Evolutionary conservation across 1,140 invertebrate species (phyloP), one percentile per base, ranked within the genome.

Genomic region (Uloborus diversus): DNA sequence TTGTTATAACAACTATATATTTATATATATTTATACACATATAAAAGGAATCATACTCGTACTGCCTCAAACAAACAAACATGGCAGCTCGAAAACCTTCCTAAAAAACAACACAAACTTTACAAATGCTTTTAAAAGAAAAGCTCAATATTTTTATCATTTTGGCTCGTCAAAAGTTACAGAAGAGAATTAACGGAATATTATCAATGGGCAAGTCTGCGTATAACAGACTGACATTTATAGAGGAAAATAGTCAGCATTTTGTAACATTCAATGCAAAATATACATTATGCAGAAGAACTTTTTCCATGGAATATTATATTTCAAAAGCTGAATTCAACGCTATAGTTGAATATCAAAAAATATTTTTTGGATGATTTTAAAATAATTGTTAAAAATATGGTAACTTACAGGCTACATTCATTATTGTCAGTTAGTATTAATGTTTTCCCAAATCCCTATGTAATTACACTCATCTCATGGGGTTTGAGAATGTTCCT

Each of bases 11-110:
- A 78, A 78, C 73, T 65, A 78, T 78, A 78, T 78, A 78, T 65
- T 65, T 61, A 78, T 78, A 78, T 78, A 65, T 78, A 78, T 78
- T 65, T 78, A 78, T 78, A 73, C 66, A 65, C 66, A 78, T 78
- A 78, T 62, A 78, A 78, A 64, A 51, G 59, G 57, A 64, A 23
- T 30, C 23, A 27, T 30, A 49, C 64, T 66, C 49, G 33, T 56
- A 27, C 73, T 78, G 73, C 73, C 73, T 53, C 65, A 78, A 78
- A 73, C 70, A 78, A 78, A 78, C 73, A 78, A 78, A 78, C 73
- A 78, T 66, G 73, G 73, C 73, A 78, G 73, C 42, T 66, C 59
- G 23, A 47, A 78, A 62, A 47, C 73, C 73, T 65, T 78, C 56
- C 35, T 32, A 78, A 78, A 78, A 78, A 78, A 78, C 66, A 56